These are phyloP conservation scores for Homarus americanus DNA, from an alignment of 1,140 invertebrate genomes.

Conservation along the genomic window DNA sequence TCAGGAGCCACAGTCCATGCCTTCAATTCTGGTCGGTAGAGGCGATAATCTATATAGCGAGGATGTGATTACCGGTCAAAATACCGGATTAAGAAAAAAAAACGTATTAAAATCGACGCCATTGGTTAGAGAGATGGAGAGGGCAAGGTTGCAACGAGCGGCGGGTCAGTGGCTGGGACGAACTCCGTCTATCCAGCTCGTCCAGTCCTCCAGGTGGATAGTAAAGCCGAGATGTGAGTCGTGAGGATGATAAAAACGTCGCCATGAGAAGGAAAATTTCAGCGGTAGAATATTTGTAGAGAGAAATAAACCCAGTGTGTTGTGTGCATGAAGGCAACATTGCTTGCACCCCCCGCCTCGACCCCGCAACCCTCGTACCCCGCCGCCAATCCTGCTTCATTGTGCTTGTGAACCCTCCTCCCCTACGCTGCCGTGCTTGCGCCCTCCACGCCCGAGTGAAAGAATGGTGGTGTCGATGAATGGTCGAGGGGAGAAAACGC, in stretches of 20 bases:
- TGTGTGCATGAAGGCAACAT: background rate
- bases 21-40: background rate
- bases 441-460: background rate
- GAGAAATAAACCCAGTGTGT: background rate
- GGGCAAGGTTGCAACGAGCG: background rate
- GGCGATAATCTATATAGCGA: slow-evolving; percentile 20
- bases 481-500: background rate
- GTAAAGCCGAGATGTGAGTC: too few species aligned
- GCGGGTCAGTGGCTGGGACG: background rate
- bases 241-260: background rate
- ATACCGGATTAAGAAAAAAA: background rate
- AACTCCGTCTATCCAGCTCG: too few species aligned
- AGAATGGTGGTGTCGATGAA: background rate
- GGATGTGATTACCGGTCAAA: slow-evolving; percentile 20
- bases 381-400: slow-evolving; percentile 2
- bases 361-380: background rate
- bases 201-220: too few species aligned
- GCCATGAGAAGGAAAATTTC: background rate
- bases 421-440: too few species aligned
- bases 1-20: background rate
- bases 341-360: background rate
- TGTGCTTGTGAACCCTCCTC: background rate
- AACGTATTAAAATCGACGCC: background rate
- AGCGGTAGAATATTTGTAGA: background rate
- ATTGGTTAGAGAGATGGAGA: background rate